Evolutionary conservation across 2,113 vertebrate species (phyloP).

Genomic region (Hydropotes inermis): DNA sequence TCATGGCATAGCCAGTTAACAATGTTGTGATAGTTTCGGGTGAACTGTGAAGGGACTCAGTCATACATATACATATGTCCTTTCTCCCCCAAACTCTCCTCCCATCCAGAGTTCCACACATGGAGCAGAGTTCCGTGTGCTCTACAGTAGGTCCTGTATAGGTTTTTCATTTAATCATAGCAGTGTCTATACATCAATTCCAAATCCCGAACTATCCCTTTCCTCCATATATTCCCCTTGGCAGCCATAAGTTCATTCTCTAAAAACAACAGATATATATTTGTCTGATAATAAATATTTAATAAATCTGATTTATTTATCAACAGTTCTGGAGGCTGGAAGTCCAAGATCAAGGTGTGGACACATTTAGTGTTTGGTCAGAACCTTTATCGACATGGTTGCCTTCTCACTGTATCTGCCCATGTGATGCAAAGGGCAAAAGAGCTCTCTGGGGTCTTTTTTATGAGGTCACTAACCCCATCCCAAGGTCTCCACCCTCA

Average conservation of each 20-base stretch:
- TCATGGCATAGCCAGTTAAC: background rate
- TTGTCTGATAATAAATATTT: background rate
- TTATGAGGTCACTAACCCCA: background rate
- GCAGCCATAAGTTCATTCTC: background rate
- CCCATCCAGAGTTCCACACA: background rate
- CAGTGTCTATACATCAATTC: background rate
- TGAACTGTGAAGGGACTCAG: background rate
- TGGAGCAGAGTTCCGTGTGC: background rate
- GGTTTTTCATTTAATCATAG: background rate
- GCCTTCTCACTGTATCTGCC: background rate
- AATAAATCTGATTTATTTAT: background rate
- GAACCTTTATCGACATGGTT: fast-evolving
- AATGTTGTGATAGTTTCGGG: background rate
- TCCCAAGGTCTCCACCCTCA: background rate
- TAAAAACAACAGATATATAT: background rate
- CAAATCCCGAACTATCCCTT: background rate
- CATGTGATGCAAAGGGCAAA: background rate
- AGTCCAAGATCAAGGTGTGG: background rate
- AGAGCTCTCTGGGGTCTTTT: background rate
- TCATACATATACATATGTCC: background rate
- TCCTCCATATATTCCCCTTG: background rate
- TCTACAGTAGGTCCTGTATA: background rate
- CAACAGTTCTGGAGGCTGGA: background rate
- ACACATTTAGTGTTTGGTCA: background rate
- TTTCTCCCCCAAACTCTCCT: background rate